These are phyloP conservation scores for Alcedo quadribrachys DNA, from an alignment of 2,797 vertebrate genomes.

Conservation along the genomic window DNA sequence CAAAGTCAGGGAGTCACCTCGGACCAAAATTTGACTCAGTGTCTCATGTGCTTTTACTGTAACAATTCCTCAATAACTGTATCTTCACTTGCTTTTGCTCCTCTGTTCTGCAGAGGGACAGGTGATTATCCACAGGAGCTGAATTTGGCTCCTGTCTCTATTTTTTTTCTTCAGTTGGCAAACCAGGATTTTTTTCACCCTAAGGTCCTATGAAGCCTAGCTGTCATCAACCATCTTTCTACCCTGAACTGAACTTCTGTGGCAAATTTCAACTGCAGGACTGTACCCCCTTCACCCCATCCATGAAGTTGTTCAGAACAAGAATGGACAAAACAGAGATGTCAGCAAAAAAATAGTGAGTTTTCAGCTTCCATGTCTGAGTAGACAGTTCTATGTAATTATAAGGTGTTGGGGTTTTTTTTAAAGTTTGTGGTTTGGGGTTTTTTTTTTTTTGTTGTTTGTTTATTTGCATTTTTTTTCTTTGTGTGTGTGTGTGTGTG, in stretches of 20 bases:
- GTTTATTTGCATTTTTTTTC: too few species aligned
- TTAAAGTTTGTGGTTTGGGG: too few species aligned
- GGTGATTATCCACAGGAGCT: neutral
- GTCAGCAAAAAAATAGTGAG: neutral
- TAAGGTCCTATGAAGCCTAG: neutral
- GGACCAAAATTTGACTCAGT: neutral
- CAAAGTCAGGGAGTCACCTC: neutral
- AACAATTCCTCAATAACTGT: neutral
- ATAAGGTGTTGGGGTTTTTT: neutral
- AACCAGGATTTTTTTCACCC: neutral
- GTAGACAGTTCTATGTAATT: neutral
- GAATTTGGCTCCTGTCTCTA: neutral
- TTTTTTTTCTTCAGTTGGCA: neutral
- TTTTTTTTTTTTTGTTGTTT: too few species aligned
- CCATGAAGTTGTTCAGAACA: neutral
- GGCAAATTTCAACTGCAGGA: neutral
- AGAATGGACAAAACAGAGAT: neutral
- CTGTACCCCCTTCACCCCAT: neutral
- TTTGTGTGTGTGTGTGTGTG: too few species aligned
- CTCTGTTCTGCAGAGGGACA: neutral
- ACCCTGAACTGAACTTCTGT: neutral
- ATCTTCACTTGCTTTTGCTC: neutral
- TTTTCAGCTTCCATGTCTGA: neutral
- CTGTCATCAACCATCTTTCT: neutral
- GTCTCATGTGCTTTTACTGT: neutral